These are phyloP conservation scores for Dicrurus megarhynchus DNA, from an alignment of 2,113 vertebrate species.

Conservation along the genomic window DNA sequence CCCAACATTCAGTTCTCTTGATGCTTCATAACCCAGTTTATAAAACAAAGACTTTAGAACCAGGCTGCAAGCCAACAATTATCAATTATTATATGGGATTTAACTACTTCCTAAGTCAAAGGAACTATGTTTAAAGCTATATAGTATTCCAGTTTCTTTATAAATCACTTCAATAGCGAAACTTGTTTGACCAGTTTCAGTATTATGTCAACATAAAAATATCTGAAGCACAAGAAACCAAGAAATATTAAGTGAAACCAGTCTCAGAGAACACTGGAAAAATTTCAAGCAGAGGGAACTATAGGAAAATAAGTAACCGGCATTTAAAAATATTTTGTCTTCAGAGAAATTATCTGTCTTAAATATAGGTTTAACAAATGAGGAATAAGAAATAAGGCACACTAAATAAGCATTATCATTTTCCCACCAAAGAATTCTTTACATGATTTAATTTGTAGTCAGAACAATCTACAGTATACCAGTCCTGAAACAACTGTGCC, in stretches of 20 bases:
- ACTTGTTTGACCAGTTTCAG: not conserved
- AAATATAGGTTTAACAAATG: conserved; percentile 20
- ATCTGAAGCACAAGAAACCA: not conserved
- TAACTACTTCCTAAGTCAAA: not conserved
- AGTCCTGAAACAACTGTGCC: not conserved
- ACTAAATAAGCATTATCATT: not conserved
- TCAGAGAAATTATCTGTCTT: conserved; percentile 2
- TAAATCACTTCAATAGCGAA: not conserved
- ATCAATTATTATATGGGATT: not conserved
- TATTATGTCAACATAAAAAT: not conserved
- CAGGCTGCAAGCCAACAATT: not conserved
- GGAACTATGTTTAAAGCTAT: not conserved
- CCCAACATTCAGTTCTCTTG: not conserved
- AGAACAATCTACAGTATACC: not conserved
- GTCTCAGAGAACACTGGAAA: not conserved
- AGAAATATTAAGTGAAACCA: not conserved
- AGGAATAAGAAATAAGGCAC: not conserved
- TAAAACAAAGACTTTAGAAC: not conserved
- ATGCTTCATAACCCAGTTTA: not conserved
- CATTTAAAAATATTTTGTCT: conserved; percentile 21
- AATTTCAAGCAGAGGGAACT: not conserved
- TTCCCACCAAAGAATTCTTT: not conserved
- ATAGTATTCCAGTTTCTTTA: not conserved
- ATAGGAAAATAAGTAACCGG: not conserved
- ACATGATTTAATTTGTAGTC: not conserved